Conservation (phyloP, 2,888 invertebrate species). For the Cosmia trapezina region DNA sequence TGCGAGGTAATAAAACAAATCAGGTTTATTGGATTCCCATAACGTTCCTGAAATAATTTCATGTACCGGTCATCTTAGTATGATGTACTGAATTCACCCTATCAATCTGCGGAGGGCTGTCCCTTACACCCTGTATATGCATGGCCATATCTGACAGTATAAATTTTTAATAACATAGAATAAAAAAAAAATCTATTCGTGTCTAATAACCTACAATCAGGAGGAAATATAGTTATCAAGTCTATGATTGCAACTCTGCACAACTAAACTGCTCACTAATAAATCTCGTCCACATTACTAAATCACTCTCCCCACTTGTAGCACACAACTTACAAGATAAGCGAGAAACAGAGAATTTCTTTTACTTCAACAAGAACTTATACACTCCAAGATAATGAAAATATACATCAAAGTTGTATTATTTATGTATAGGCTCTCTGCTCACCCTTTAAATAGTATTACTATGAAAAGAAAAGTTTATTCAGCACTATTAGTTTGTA, state of each 20-base stretch:
- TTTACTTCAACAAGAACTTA: conserved; percentile 37
- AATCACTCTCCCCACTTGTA: conserved; percentile 47
- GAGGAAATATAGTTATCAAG: neutral
- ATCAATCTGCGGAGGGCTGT: too few species aligned
- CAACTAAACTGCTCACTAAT: conserved; percentile 14
- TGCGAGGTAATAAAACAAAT: too few species aligned
- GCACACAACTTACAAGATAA: conserved; percentile 48
- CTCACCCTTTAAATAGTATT: conserved; percentile 7
- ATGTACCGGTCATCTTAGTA: too few species aligned
- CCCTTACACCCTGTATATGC: too few species aligned
- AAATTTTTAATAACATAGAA: too few species aligned
- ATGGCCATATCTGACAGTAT: neutral
- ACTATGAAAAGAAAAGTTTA: neutral
- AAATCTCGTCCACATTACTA: conserved; percentile 37
- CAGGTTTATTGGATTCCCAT: too few species aligned
- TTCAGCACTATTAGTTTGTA: neutral
- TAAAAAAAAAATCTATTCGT: too few species aligned
- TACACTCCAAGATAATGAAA: conserved; percentile 41
- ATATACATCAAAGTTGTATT: conserved; percentile 41
- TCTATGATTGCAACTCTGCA: neutral
- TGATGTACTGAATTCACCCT: too few species aligned
- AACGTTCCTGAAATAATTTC: too few species aligned
- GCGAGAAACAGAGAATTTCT: conserved; percentile 23
- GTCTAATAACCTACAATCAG: neutral
- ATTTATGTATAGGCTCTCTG: conserved; percentile 23